Base-by-base conservation (phyloP, 2,888 invertebrate genomes). In the Thymelicus acteon region DNA sequence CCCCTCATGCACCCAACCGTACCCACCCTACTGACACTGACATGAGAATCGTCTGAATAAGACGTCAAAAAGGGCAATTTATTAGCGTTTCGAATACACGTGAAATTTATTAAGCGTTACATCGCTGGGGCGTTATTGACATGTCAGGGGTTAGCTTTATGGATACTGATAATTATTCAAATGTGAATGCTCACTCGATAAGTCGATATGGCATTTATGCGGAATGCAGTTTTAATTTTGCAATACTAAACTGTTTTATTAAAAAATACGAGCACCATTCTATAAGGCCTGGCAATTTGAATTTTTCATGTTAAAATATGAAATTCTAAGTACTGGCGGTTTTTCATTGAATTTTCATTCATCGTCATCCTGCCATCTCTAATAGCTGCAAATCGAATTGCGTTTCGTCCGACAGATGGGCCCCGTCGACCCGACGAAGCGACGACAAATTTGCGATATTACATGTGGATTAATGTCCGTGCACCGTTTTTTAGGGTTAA, bases 361-460 rank as follows among this genome's bases (percentile, higher is more conserved):
- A 72, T 60, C 69, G 64, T 75, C 79, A 85, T 79, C 82, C 78
- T 84, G 73, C 75, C 79, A 75, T 76, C 79, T 78, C 88, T 92
- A 92, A 92, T 90, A 82, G 87, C 83, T 76, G 82, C 82, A 90
- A 93, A 92, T 91, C 88, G 87, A 90, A 89, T 91, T 88, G 87
- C 82, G 80, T 79, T 81, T 78, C 78, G 79, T 78, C 86, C 83
- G 91, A 91, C 93, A 92, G 91, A 92, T 91, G 91, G 86, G 85
- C 83, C 78, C 75, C 76, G 72, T 71, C 77, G 81, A 82, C 80
- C 81, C 87, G 85, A 69, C 87, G 85, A 87, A 86, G 88, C 90
- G 90, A 91, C 86, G 93, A 92, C 93, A 93, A 93, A 93, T 93
- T 93, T 85, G 90, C 91, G 89, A 93, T 93, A 93, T 93, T 93